These are phyloP conservation scores for Thumatha senex DNA, from an alignment of 2,888 invertebrate genomes.

Conservation along the genomic window DNA sequence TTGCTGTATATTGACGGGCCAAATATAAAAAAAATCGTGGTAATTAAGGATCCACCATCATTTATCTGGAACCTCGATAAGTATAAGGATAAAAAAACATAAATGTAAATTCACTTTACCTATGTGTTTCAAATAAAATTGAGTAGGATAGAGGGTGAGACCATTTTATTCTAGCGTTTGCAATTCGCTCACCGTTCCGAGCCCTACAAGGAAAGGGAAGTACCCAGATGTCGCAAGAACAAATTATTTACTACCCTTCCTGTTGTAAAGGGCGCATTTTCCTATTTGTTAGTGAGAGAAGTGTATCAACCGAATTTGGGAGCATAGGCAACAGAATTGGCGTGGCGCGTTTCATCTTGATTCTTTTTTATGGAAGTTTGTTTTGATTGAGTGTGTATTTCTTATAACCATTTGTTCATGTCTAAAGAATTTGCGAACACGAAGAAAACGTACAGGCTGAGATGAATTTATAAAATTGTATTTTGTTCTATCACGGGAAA, in stretches of 20 bases:
- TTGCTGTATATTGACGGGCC: too few relatives aligned
- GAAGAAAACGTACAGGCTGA: neutral
- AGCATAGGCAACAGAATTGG: conserved; percentile 32
- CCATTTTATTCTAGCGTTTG: conserved; percentile 63
- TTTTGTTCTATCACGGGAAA: neutral
- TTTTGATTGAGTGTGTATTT: conserved; percentile 33
- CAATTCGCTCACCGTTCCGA: conserved; percentile 47
- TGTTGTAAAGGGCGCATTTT: conserved; percentile 63
- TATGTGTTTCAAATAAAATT: conserved; percentile 50
- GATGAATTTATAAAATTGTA: neutral
- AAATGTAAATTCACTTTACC: neutral
- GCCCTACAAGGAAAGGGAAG: conserved; percentile 74
- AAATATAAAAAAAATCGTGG: too few relatives aligned
- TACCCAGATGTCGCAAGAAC: conserved; percentile 75
- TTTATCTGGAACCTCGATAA: too few relatives aligned
- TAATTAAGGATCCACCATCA: too few relatives aligned
- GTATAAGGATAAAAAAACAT: neutral
- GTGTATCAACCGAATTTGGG: conserved; percentile 37
- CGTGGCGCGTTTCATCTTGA: conserved; percentile 37
- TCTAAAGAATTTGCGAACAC: conserved; percentile 5
- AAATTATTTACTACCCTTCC: conserved; percentile 79
- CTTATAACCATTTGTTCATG: conserved; percentile 28
- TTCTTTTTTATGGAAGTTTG: conserved; percentile 37
- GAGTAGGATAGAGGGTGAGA: conserved; percentile 69
- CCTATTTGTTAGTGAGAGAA: conserved; percentile 54